Evolutionary conservation across 2,113 vertebrate species (phyloP).

Genomic region (Lycaon pictus): DNA sequence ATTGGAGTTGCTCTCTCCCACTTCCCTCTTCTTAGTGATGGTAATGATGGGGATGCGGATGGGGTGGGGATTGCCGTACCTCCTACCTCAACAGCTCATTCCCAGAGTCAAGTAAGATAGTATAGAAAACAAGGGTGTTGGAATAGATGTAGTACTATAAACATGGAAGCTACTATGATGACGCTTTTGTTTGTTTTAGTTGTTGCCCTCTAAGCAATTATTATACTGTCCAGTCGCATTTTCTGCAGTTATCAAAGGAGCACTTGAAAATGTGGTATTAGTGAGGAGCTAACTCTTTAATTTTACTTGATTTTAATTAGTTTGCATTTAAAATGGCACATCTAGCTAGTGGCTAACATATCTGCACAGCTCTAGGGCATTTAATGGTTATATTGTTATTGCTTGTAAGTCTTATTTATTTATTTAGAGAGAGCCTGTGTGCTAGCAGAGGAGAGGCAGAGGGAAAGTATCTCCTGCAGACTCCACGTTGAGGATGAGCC

Average conservation of each 20-base stretch:
- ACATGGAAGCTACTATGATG: background rate
- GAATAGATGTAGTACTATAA: background rate
- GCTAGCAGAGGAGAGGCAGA: background rate
- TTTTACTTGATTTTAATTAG: constrained; percentile 31
- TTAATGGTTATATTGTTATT: background rate
- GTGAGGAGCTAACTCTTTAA: background rate
- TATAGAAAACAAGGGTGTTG: background rate
- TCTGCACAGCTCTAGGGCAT: background rate
- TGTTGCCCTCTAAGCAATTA: background rate
- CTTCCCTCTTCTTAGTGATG: background rate
- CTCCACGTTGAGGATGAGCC: background rate
- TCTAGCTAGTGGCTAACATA: background rate
- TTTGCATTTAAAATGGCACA: background rate
- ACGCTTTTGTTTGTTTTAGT: background rate
- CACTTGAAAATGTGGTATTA: background rate
- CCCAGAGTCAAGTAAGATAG: background rate
- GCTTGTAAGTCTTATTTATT: background rate
- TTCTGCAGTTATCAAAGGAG: background rate
- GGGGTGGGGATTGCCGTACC: background rate
- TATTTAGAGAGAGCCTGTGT: background rate
- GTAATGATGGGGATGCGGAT: too few species aligned
- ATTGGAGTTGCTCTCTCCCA: background rate
- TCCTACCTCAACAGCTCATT: background rate
- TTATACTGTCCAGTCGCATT: background rate
- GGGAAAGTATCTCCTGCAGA: background rate